phyloP scores from a whole-genome alignment of 2,888 invertebrate species.

The Syrista parreyssii region DNA sequence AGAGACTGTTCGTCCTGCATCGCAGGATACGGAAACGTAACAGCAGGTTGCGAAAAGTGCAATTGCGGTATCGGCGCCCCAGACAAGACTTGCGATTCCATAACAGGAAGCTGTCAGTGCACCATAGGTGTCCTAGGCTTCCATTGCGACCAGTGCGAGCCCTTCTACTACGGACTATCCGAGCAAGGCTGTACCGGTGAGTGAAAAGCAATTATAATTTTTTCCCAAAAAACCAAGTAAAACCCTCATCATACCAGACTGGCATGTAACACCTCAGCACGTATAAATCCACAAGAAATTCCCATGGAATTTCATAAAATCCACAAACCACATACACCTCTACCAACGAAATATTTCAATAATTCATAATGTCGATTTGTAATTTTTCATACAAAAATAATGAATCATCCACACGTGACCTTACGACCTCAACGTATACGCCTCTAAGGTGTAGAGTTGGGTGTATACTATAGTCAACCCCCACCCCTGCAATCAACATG shows the following conservation, averaged over 20 bases:
- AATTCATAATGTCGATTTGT: too few relatives aligned
- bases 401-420: not conserved
- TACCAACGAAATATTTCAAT: not conserved
- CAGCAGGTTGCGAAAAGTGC: constrained; percentile 84
- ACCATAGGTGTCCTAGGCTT: constrained; percentile 82
- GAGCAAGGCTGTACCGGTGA: constrained; percentile 76
- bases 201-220: constrained; percentile 55
- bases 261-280: too few relatives aligned
- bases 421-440: not conserved
- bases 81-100: constrained; percentile 77
- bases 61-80: constrained; percentile 81
- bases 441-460: too few relatives aligned
- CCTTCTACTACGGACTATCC: constrained; percentile 78
- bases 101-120: constrained; percentile 84
- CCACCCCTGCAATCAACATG: too few relatives aligned
- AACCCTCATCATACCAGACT: too few relatives aligned
- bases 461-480: too few relatives aligned
- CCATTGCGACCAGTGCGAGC: constrained; percentile 79
- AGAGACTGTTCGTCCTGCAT: constrained; percentile 72
- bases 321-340: not conserved
- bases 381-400: not conserved
- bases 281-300: not conserved
- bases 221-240: not conserved
- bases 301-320: not conserved
- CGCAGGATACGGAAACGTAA: constrained; percentile 79